Evolutionary conservation across 1,140 invertebrate genomes (phyloP).

Genomic region (Oreohelix idahoensis): DNA sequence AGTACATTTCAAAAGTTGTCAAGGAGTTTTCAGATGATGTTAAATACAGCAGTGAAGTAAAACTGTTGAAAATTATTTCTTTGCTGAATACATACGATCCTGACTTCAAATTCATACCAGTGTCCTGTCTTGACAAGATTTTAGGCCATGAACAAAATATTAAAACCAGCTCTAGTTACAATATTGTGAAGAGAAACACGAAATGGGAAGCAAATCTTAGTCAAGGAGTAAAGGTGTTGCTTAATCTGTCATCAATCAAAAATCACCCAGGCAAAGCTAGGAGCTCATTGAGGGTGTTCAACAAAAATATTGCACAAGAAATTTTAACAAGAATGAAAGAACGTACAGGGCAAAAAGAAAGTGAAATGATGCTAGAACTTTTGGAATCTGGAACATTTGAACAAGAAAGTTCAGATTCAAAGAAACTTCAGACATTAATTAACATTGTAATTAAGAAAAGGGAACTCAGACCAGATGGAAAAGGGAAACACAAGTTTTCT

Average conservation of each 20-base stretch:
- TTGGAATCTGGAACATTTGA: conserved; percentile 44
- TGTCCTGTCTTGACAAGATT: conserved; percentile 46
- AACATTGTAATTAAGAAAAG: conserved; percentile 49
- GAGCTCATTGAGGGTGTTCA: conserved; percentile 43
- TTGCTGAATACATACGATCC: conserved; percentile 54
- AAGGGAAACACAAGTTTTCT: conserved; percentile 46
- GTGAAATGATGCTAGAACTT: conserved; percentile 45
- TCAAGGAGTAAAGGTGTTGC: conserved; percentile 43
- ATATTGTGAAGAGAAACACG: background rate
- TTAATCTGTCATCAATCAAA: conserved; percentile 46
- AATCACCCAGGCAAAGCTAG: conserved; percentile 33
- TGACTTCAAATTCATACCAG: conserved; percentile 45
- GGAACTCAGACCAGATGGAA: conserved; percentile 29
- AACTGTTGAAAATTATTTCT: conserved; percentile 50
- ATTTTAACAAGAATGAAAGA: conserved; percentile 45
- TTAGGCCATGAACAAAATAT: background rate
- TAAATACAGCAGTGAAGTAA: conserved; percentile 37
- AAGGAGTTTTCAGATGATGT: conserved; percentile 47
- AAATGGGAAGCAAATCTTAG: conserved; percentile 53
- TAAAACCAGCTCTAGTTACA: background rate
- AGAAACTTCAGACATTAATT: conserved; percentile 45
- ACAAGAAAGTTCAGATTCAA: conserved; percentile 20
- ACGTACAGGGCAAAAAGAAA: conserved; percentile 29
- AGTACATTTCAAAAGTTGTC: conserved; percentile 50
- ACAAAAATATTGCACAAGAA: conserved; percentile 45